Evolutionary conservation across 2,113 vertebrate genomes (phyloP).

Genomic region (Podilymbus podiceps): DNA sequence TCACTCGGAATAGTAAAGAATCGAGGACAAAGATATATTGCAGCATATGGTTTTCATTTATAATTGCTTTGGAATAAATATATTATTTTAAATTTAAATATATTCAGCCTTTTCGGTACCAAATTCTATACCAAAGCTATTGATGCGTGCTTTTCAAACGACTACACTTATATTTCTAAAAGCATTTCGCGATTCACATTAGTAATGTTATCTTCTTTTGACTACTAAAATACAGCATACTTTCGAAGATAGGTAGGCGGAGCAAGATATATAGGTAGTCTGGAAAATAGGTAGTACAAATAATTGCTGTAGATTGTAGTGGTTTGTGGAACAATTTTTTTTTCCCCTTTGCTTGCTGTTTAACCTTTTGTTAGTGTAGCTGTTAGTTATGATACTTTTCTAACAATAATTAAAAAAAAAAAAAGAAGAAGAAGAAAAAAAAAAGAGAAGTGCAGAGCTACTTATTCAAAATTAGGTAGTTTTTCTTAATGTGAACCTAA

Average conservation of each 20-base stretch:
- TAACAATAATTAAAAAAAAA: background rate
- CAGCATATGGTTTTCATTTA: constrained; percentile 75
- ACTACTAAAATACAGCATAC: constrained; percentile 70
- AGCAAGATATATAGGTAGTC: constrained; percentile 80
- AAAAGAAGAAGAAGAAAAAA: background rate
- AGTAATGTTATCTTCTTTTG: constrained; percentile 46
- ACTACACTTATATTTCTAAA: constrained; percentile 56
- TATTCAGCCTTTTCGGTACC: constrained; percentile 73
- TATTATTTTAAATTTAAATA: constrained; percentile 84
- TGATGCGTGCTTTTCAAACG: constrained; percentile 43
- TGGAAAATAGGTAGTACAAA: constrained; percentile 79
- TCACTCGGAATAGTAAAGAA: constrained; percentile 54
- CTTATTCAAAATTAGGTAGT: constrained; percentile 80
- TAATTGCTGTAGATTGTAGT: constrained; percentile 60
- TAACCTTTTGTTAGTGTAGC: constrained; percentile 30
- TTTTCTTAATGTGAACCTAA: constrained; percentile 63
- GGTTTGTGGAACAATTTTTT: constrained; percentile 48
- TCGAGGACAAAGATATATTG: constrained; percentile 65
- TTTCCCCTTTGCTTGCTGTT: background rate
- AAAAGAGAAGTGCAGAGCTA: constrained; percentile 57
- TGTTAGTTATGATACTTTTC: constrained; percentile 39
- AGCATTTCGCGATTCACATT: constrained; percentile 59
- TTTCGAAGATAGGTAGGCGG: constrained; percentile 71
- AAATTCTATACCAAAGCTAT: constrained; percentile 58
- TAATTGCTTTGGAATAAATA: constrained; percentile 85